phyloP scores from a whole-genome alignment of 2,113 vertebrate species.

The Passer montanus region DNA sequence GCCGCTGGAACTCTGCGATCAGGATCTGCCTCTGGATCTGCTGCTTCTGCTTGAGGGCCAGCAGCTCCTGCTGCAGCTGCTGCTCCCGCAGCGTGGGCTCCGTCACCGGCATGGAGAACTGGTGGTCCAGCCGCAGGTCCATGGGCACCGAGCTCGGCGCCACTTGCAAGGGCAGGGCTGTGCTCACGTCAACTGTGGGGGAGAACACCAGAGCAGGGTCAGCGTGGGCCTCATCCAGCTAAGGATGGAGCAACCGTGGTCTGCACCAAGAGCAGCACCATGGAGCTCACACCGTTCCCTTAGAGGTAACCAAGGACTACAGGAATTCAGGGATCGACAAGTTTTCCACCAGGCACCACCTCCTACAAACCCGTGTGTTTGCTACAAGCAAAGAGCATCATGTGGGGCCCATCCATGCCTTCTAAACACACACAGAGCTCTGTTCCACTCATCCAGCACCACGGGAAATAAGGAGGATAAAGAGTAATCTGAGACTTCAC shows the following conservation, averaged over 20 bases:
- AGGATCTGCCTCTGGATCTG: slow-evolving; percentile 97
- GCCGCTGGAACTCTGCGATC: slow-evolving; percentile 95
- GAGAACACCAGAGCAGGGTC: background rate
- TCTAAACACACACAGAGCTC: background rate
- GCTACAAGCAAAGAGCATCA: background rate
- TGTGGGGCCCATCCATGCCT: fast-evolving
- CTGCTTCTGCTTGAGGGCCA: slow-evolving; percentile 95
- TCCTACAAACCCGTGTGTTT: fast-evolving
- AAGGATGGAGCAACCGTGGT: background rate
- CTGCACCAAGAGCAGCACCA: background rate
- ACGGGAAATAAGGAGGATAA: background rate
- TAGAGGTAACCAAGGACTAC: background rate
- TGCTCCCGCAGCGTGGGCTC: slow-evolving; percentile 85
- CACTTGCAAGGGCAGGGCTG: slow-evolving; percentile 89
- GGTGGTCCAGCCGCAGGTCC: slow-evolving; percentile 94
- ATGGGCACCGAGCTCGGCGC: slow-evolving; percentile 87
- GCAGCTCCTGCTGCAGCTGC: slow-evolving; percentile 95
- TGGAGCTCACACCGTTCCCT: fast-evolving
- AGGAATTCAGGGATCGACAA: background rate
- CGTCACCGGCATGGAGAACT: slow-evolving; percentile 81
- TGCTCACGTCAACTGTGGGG: slow-evolving; percentile 87
- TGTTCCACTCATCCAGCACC: fast-evolving
- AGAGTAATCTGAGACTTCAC: background rate
- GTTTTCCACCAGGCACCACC: background rate
- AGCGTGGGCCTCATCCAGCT: background rate